Evolutionary conservation across 2,113 vertebrate species (phyloP).

Genomic region (Bostrychus sinensis): DNA sequence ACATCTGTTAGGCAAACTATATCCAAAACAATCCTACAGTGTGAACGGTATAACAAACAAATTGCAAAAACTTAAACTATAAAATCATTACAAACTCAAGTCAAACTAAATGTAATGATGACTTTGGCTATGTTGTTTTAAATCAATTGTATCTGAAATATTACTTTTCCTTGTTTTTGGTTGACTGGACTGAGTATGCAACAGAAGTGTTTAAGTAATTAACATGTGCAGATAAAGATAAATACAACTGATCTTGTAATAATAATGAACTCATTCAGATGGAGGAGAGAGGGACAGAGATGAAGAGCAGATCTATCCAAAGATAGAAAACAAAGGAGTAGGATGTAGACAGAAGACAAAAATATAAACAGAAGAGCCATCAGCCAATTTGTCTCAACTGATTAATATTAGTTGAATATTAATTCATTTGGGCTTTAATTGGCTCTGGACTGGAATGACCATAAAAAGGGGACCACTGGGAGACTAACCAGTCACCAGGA

Average conservation of each 20-base stretch:
- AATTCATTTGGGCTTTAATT: conserved; percentile 76
- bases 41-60: conserved; percentile 80
- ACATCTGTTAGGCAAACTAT: conserved; percentile 57
- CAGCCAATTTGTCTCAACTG: conserved; percentile 74
- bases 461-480: conserved; percentile 62
- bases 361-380: conserved; percentile 73
- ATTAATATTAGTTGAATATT: conserved; percentile 80
- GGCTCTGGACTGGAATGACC: conserved; percentile 78
- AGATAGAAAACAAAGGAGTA: conserved; percentile 79
- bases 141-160: conserved; percentile 51
- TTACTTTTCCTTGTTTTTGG: conserved; percentile 68
- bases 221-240: conserved; percentile 84
- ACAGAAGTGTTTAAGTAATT: conserved; percentile 81
- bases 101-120: conserved; percentile 82
- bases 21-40: conserved; percentile 75
- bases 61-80: conserved; percentile 80
- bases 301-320: conserved; percentile 78
- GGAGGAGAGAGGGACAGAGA: conserved; percentile 77
- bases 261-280: conserved; percentile 85
- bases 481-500: conserved; percentile 64
- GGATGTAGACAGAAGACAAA: conserved; percentile 74
- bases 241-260: conserved; percentile 83
- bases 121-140: conserved; percentile 56
- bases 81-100: conserved; percentile 81
- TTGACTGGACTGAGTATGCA: conserved; percentile 80